Conservation (phyloP, 2,888 invertebrate species). For the Agrotis ipsilon region DNA sequence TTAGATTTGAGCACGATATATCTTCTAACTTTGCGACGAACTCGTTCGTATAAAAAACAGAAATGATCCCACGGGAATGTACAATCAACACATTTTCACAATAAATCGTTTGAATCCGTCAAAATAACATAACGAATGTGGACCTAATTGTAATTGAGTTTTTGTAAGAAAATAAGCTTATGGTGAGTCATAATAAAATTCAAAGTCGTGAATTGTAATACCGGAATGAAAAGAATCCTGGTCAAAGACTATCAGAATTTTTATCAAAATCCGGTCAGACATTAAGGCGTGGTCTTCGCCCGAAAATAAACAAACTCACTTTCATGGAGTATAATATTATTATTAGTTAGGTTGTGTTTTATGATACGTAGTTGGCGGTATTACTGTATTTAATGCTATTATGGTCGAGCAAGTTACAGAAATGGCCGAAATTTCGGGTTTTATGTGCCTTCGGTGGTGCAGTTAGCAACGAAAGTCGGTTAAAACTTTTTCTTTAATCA, state of each 20-base stretch:
- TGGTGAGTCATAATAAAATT: no score
- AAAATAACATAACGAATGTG: no score
- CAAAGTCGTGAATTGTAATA: no score
- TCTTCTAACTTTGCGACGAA: conserved; percentile 7
- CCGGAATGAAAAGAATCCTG: no score
- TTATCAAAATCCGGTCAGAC: not conserved
- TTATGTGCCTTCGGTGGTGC: conserved; percentile 23
- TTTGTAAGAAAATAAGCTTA: no score
- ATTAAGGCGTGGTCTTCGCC: not conserved
- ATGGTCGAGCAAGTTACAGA: conserved; percentile 17
- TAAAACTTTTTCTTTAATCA: conserved; percentile 12
- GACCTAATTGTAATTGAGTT: no score
- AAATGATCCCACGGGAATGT: not conserved
- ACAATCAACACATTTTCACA: not conserved
- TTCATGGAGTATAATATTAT: not conserved
- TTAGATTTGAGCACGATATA: conserved; percentile 56
- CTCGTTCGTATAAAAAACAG: not conserved
- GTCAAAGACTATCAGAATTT: no score
- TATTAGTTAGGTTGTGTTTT: conserved; percentile 20
- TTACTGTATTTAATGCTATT: conserved; percentile 14
- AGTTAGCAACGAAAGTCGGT: conserved; percentile 4
- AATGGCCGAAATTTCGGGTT: conserved; percentile 5
- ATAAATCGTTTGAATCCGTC: no score
- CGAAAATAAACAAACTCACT: not conserved
- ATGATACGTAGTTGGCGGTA: conserved; percentile 8